Conservation (phyloP, 2,888 invertebrate genomes). For the Eristalis intricaria region DNA sequence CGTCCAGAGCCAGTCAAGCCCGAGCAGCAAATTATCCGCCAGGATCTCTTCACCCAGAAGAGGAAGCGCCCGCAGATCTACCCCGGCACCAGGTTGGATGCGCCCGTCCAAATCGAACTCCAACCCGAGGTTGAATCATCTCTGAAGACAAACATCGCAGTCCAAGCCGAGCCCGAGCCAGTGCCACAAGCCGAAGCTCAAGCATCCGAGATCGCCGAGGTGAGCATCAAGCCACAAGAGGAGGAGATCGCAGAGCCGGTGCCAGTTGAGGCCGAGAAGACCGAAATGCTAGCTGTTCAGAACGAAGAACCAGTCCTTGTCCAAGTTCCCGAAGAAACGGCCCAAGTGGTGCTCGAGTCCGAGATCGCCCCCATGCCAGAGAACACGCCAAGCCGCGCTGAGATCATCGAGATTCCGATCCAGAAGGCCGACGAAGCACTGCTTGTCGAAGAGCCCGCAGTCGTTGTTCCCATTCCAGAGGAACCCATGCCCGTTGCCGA, state of each 20-base stretch:
- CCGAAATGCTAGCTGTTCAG: not conserved
- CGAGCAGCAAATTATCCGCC: conserved; percentile 73
- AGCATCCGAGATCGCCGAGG: conserved; percentile 75
- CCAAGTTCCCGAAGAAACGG: not conserved
- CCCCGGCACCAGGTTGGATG: conserved; percentile 74
- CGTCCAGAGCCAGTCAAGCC: conserved; percentile 71
- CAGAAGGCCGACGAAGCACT: conserved; percentile 46
- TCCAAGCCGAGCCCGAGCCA: conserved; percentile 36
- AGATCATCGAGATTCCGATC: conserved; percentile 58
- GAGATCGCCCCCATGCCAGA: conserved; percentile 39
- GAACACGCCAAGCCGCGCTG: conserved; percentile 27
- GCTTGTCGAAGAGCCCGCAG: not conserved
- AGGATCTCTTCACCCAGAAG: conserved; percentile 76
- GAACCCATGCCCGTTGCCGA: conserved; percentile 8
- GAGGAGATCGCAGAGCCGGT: conserved; percentile 6
- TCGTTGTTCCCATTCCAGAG: conserved; percentile 1
- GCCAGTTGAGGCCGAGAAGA: conserved; percentile 19
- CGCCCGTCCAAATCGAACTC: conserved; percentile 33
- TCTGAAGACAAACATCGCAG: conserved; percentile 62
- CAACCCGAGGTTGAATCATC: conserved; percentile 43
- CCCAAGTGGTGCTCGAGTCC: not conserved
- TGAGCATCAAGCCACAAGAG: conserved; percentile 72
- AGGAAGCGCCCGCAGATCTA: conserved; percentile 77
- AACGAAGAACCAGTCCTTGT: conserved; percentile 8
- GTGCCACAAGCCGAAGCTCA: conserved; percentile 67